Conservation (phyloP, 2,113 vertebrate species). For the Gallinago paraguaiae region DNA sequence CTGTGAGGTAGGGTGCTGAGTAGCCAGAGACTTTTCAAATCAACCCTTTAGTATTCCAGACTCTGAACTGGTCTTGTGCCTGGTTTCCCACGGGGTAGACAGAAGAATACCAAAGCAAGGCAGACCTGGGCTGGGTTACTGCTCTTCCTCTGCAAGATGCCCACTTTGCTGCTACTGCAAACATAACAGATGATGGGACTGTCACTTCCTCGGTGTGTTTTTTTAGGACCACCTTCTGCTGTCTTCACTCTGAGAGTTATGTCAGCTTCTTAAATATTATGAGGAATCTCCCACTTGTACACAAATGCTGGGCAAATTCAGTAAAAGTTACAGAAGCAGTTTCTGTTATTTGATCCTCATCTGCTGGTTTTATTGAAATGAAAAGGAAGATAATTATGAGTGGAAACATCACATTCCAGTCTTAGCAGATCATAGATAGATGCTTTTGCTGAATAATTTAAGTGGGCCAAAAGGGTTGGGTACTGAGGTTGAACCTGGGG, state of each 20-base stretch:
- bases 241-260: not conserved
- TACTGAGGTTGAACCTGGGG: not conserved
- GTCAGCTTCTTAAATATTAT: not conserved
- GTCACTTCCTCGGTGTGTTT: not conserved
- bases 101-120: not conserved
- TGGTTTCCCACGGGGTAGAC: not conserved
- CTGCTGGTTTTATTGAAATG: not conserved
- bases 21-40: not conserved
- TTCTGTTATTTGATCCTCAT: not conserved
- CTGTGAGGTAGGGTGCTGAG: not conserved
- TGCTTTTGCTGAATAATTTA: not conserved
- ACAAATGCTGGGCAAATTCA: not conserved
- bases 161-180: not conserved
- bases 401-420: not conserved
- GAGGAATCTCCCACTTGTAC: not conserved
- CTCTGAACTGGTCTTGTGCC: not conserved
- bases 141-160: not conserved
- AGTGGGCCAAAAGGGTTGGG: not conserved
- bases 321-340: not conserved
- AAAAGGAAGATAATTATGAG: not conserved
- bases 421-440: not conserved
- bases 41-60: not conserved
- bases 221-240: slow-evolving; percentile 32
- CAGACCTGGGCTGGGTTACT: not conserved
- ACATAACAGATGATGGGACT: slow-evolving; percentile 14